These are phyloP conservation scores for Nicator chloris DNA, from an alignment of 2,113 vertebrate genomes.

Conservation along the genomic window DNA sequence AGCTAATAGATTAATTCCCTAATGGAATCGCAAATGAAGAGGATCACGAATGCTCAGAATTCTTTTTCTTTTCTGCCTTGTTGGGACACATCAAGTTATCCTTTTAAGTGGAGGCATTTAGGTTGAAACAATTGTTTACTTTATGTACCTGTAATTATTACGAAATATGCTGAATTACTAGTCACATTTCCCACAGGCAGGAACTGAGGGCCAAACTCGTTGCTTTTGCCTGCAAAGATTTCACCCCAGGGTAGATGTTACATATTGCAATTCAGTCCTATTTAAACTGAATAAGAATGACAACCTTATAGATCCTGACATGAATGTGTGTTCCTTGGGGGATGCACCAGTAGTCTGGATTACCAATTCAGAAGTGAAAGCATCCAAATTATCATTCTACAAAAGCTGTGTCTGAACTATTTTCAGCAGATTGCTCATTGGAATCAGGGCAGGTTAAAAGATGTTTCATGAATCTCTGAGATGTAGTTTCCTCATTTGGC, in stretches of 20 bases:
- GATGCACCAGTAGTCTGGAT: conserved; percentile 15
- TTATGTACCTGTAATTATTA: background rate
- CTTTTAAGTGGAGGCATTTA: conserved; percentile 4
- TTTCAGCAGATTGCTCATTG: conserved; percentile 9
- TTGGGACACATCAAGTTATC: background rate
- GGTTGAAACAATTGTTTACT: conserved; percentile 20
- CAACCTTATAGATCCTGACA: conserved; percentile 3
- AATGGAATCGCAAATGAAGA: background rate
- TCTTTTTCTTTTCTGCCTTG: background rate
- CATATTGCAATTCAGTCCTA: background rate
- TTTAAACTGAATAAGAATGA: background rate
- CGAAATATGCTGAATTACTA: background rate
- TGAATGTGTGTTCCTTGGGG: conserved; percentile 33
- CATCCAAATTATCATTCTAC: conserved; percentile 12
- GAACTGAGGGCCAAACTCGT: background rate
- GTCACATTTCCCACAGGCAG: background rate
- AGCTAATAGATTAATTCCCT: conserved; percentile 32
- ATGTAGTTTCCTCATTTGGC: background rate
- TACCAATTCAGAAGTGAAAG: background rate
- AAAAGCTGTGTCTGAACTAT: conserved; percentile 8
- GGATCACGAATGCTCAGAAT: conserved; percentile 6
- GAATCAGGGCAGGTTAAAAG: conserved; percentile 14
- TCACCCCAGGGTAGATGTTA: background rate
- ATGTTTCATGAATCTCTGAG: background rate
- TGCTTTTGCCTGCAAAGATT: background rate